phyloP scores from a whole-genome alignment of 2,113 vertebrate species.

The Odocoileus virginianus region DNA sequence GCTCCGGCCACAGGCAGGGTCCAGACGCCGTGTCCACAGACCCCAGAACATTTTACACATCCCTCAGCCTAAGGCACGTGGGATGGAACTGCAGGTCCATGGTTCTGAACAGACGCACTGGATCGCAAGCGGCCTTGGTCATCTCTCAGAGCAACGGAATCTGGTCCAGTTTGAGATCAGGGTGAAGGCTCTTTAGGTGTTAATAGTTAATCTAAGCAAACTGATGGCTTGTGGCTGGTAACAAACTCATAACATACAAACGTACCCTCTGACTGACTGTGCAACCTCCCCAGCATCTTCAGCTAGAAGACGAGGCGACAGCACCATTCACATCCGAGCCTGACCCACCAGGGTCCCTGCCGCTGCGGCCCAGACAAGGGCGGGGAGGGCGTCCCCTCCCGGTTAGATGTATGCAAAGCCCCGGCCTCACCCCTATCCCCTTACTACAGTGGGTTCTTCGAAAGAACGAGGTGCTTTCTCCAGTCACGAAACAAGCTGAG shows the following conservation, averaged over 20 bases:
- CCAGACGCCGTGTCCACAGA: not conserved
- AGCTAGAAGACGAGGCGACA: accelerated
- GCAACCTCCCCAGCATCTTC: not conserved
- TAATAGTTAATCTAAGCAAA: not conserved
- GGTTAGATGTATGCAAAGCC: too few species aligned
- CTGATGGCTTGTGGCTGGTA: accelerated
- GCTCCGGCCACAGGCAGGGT: accelerated
- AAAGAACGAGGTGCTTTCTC: not conserved
- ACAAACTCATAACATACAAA: accelerated
- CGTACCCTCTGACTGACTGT: not conserved
- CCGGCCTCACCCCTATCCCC: accelerated
- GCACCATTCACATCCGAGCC: not conserved
- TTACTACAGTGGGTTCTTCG: accelerated
- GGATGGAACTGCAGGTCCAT: accelerated
- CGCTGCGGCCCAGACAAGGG: not conserved
- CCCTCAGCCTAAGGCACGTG: accelerated
- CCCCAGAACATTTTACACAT: accelerated
- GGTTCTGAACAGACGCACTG: accelerated
- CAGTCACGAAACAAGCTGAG: not conserved
- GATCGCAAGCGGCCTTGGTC: not conserved
- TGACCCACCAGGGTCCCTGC: not conserved
- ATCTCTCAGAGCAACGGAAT: not conserved
- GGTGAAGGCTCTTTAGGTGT: too few species aligned
- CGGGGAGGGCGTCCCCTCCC: not conserved
- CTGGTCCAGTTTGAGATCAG: accelerated